These are phyloP conservation scores for Anthoscopus minutus DNA, from an alignment of 2,113 vertebrate species.

Conservation along the genomic window DNA sequence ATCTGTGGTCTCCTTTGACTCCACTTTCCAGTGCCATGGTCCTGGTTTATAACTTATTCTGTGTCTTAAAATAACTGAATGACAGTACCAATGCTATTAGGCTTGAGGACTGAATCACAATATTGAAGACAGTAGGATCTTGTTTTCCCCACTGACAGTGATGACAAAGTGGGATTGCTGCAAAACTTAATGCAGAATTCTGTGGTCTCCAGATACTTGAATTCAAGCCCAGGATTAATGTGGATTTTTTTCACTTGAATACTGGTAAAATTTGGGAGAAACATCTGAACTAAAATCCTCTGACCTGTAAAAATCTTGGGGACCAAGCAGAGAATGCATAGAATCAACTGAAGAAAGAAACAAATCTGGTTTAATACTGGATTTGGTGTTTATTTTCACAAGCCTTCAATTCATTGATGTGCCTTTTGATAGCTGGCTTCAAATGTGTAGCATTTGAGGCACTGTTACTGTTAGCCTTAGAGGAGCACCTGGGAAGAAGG, in stretches of 20 bases:
- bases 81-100: background rate
- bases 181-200: background rate
- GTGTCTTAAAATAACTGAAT: background rate
- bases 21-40: background rate
- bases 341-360: background rate
- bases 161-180: background rate
- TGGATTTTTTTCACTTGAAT: background rate
- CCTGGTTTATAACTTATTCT: background rate
- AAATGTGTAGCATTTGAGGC: background rate
- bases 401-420: background rate
- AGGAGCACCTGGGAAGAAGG: background rate
- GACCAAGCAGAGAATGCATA: background rate
- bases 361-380: background rate
- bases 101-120: background rate
- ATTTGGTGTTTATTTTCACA: background rate
- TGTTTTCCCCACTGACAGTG: background rate
- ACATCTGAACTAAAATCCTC: background rate
- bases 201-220: background rate
- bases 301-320: background rate
- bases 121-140: background rate
- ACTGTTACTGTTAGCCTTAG: background rate
- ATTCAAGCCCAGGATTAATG: background rate
- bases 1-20: background rate
- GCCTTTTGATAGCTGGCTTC: background rate
- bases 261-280: background rate